Evolutionary conservation across 2,113 vertebrate species (phyloP), one percentile per base, ranked within the genome.

Genomic region (Serinus canaria): DNA sequence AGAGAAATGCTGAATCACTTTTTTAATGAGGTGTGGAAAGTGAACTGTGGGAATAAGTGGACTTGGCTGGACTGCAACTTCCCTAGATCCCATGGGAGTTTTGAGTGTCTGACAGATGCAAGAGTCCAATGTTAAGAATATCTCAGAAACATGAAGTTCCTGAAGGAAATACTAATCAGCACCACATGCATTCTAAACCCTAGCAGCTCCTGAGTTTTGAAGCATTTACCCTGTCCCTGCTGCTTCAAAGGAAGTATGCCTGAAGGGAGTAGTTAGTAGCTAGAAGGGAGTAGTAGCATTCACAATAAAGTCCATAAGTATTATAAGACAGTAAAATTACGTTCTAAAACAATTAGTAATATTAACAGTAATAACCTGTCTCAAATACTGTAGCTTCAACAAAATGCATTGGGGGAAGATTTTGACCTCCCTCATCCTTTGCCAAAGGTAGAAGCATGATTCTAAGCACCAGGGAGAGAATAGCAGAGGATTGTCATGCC

Each of bases 1-100:
- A 87, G 70, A 87, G 55, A 87, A 94, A 77, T 74, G 59, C 84
- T 94, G 70, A 37, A 70, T 95, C 75, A 28, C 81, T 90, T 85
- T 66, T 86, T 93, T 67, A 94, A 95, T 92, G 94, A 95, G 79
- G 75, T 96, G 89, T 91, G 81, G 91, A 95, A 97, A 95, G 72
- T 3, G 0, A 83, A 72, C 83, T 93, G 94, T 93, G 89, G 94
- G 93, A 96, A 97, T 63, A 67, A 87, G 85, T 82, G 78, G 63
- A 76, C 67, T 95, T 96, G 90, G 89, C 94, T 73, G 82, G 81
- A 83, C 28, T 91, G 46, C 77, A 92, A 55, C 70, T 95, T 95
- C 47, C 33, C 80, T 74, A 74, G 27, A 31, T 87, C 89, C 37
- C 59, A 47, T 31, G 87, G 55, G 93, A 95, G 19, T 63, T 92